Conservation (phyloP, 2,888 invertebrate species). For the Miltochrista miniata region DNA sequence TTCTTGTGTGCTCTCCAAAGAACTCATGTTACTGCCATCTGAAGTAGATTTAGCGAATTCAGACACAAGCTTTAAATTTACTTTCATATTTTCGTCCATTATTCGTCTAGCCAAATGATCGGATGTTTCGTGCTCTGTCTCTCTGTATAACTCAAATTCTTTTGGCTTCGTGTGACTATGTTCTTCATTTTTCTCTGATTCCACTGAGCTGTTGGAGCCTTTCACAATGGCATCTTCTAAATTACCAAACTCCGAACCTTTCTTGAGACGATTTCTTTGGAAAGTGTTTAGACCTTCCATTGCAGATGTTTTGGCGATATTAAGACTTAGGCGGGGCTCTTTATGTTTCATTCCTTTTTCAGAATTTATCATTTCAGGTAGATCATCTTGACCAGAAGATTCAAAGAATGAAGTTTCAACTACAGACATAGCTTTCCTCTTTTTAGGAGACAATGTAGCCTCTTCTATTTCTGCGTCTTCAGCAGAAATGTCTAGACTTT, state of each 20-base stretch:
- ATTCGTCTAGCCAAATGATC: constrained; percentile 75
- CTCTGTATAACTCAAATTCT: constrained; percentile 57
- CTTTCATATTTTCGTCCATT: constrained; percentile 79
- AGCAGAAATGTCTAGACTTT: constrained; percentile 89
- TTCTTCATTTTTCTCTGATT: constrained; percentile 66
- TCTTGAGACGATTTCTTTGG: constrained; percentile 87
- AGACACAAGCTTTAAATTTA: constrained; percentile 74
- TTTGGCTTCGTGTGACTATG: constrained; percentile 51
- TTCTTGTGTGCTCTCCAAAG: constrained; percentile 68
- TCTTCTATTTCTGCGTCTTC: constrained; percentile 76
- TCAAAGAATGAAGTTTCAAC: constrained; percentile 76
- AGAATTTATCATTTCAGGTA: constrained; percentile 73
- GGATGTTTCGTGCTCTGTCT: constrained; percentile 67
- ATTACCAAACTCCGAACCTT: constrained; percentile 90
- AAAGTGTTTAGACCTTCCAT: constrained; percentile 87
- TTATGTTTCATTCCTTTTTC: constrained; percentile 76
- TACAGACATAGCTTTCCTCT: constrained; percentile 86
- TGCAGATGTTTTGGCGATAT: constrained; percentile 77
- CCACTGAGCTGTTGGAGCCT: constrained; percentile 74
- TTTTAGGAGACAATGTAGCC: constrained; percentile 81
- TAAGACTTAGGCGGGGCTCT: constrained; percentile 82
- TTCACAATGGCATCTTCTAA: constrained; percentile 89
- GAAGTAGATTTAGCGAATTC: constrained; percentile 79
- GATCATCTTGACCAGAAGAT: constrained; percentile 65
- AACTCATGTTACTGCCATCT: constrained; percentile 73